Evolutionary conservation across 2,888 invertebrate species (phyloP), one percentile per base, ranked within the genome.

Genomic region (Eupeodes luniger): DNA sequence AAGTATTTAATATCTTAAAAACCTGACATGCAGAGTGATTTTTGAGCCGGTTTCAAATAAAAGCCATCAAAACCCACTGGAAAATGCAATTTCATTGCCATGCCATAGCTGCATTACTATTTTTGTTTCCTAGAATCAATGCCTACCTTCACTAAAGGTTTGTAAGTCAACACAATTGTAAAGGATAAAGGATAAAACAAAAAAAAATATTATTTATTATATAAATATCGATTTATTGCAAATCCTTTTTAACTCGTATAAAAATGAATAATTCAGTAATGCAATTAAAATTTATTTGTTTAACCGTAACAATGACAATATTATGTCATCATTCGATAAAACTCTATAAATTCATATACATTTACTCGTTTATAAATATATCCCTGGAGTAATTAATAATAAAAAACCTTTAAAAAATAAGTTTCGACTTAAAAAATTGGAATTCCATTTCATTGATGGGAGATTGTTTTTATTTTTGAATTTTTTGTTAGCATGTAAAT

Each of bases 311-410:
- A 66, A 69, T 69, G n/a, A 69, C 69, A 69, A 53, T 55, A 40
- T 70, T 70, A 55, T 70, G 70, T 70, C 70, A 70, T 70, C 55
- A 40, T 34, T 70, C 40, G 70, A 70, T 70, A 55, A 53, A 55
- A 4, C 40, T 44, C 40, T 40, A 40, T 9, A 40, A 40, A 40
- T 27, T 27, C 40, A 40, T 40, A 40, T 5, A 40, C 40, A 40
- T 27, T 27, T 27, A 27, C 27, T 27, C 27, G 27, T 27, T 27
- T 7, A 40, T 9, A 40, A 9, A 9, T 59, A 49, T 59, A 72
- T 59, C 59, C 57, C 14, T 47, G 27, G 27, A 70, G 36, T 55
- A 59, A 59, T 47, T 72, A 72, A 59, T 59, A 57, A 59, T 34
- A 59, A 59, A 59, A 34, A 49, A 34, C 34, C 61, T 51, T 19